Base-by-base conservation (phyloP, 2,797 vertebrate genomes). In the Tapirus indicus region DNA sequence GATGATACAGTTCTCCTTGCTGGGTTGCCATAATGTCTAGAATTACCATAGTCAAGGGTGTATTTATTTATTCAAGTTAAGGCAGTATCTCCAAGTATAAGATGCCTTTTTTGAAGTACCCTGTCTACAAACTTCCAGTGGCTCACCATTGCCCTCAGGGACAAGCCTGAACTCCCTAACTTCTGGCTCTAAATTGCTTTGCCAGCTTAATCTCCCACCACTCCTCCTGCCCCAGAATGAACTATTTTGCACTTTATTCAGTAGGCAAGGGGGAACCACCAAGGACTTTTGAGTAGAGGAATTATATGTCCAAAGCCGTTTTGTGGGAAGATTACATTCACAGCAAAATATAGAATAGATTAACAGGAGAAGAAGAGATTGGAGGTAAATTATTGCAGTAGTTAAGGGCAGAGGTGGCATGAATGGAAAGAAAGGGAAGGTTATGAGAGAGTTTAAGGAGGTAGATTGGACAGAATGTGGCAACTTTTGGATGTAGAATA, bases 61-160 rank as follows among this genome's bases (percentile, higher is more conserved):
- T 74, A 69, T 88, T 93, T 75, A 79, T 58, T 97, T 77, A 66
- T 78, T 21, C n/a, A 82, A 49, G 11, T 64, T 80, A 93, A 94
- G 35, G 41, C 13, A 72, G 38, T 89, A 56, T 66, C 18, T 87
- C 64, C 25, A 54, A 87, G 32, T 35, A 52, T 52, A 93, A 92
- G 47, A 69, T 72, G 23, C n/a, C 52, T 78, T 91, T 71, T 93
- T 12, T 68, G 54, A 75, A 85, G 68, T 94, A 25, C 38, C 16
- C 23, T 94, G 27, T 10, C 64, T 83, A 14, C 38, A 54, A 92
- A 89, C 49, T 68, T 96, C 27, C 7, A 89, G 49, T 69, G 69
- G 41, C 14, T 82, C 12, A 77, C 60, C 18, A 58, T 20, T 79
- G 10, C 60, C 7, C 6, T 25, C 23, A 66, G 69, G 52, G 21